A percentile compares a stretch with the other conserved stretches of the same genome.
These are phyloP conservation scores for Calcarius lapponicus DNA, from an alignment of 2,797 vertebrate species.

Conservation along the genomic window DNA sequence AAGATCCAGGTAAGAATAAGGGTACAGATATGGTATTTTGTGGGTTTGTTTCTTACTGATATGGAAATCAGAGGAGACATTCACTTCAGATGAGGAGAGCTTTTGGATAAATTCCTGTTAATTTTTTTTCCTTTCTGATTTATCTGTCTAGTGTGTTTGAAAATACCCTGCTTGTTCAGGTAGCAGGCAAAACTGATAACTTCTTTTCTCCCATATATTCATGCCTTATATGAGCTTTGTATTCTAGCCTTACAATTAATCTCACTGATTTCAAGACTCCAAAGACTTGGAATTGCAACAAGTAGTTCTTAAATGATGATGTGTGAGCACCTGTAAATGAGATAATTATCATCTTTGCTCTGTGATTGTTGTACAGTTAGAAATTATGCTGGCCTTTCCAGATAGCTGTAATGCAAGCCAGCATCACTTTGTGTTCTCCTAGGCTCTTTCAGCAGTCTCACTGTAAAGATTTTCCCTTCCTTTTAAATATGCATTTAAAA, in stretches of 20 bases:
- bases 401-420: not conserved
- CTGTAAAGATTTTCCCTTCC: not conserved
- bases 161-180: not conserved
- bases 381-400: not conserved
- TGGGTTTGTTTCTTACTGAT: not conserved
- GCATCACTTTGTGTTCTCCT: not conserved
- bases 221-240: not conserved
- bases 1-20: conserved; percentile 84
- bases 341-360: not conserved
- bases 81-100: not conserved
- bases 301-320: not conserved
- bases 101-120: not conserved
- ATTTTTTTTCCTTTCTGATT: not conserved
- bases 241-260: not conserved
- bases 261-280: not conserved
- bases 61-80: not conserved
- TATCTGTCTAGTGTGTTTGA: not conserved
- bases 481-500: not conserved
- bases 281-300: not conserved
- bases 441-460: not conserved
- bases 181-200: not conserved
- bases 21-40: not conserved
- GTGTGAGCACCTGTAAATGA: not conserved
- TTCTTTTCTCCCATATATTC: not conserved
- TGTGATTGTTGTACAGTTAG: not conserved